Percentiles rank a stretch among this genome's conserved stretches.
Conservation (phyloP, 2,113 vertebrate species). For the Mobula birostris region DNA sequence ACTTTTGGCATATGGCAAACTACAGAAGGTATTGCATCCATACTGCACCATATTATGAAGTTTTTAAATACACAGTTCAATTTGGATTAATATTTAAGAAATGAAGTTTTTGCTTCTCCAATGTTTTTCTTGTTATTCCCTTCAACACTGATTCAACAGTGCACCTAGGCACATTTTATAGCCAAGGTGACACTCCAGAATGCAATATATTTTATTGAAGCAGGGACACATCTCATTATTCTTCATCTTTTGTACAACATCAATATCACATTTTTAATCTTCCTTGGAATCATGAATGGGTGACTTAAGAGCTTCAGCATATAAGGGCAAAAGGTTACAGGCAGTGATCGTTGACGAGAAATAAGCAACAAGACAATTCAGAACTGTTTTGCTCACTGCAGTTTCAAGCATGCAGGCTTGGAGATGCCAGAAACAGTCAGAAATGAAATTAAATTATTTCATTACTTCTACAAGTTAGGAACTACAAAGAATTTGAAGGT, state of each 20-base stretch:
- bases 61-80: background rate
- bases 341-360: background rate
- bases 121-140: background rate
- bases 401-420: no score
- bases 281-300: background rate
- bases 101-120: background rate
- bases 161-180: background rate
- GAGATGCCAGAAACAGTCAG: no score
- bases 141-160: no score
- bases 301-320: background rate
- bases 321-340: background rate
- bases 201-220: background rate
- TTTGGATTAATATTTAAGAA: background rate
- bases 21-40: background rate
- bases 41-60: no score
- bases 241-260: background rate
- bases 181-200: background rate
- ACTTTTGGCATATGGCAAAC: background rate
- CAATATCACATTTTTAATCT: background rate
- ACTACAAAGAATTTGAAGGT: no score
- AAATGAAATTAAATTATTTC: no score
- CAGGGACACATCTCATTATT: background rate
- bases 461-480: no score
- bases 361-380: no score
- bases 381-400: no score